Conservation (phyloP, 2,113 vertebrate species). For the Lophius piscatorius region DNA sequence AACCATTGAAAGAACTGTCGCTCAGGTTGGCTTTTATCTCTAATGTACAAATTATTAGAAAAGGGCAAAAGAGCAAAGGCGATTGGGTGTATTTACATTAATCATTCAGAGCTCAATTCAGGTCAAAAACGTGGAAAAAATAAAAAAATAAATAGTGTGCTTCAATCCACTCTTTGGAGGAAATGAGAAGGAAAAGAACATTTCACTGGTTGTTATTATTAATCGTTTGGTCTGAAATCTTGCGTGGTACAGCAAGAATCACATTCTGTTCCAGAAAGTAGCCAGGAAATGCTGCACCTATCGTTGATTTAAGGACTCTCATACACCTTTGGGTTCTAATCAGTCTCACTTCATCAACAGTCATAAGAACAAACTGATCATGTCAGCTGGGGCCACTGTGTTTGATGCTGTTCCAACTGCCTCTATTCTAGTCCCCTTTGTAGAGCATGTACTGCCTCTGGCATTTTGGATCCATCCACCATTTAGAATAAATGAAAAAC, state of each 20-base stretch:
- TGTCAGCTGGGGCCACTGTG: constrained; percentile 49
- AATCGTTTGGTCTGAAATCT: background rate
- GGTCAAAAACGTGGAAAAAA: background rate
- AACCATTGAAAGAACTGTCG: constrained; percentile 11
- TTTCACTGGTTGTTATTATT: background rate
- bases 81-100: constrained; percentile 22
- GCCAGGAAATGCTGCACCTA: background rate
- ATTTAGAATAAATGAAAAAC: constrained; percentile 48
- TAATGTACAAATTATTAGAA: constrained; percentile 31
- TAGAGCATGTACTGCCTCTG: constrained; percentile 46
- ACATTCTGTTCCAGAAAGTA: background rate
- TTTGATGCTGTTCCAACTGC: constrained; percentile 45
- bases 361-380: constrained; percentile 48
- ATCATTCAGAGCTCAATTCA: background rate
- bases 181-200: background rate
- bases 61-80: background rate
- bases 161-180: background rate
- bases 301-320: constrained; percentile 8
- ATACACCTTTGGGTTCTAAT: constrained; percentile 36
- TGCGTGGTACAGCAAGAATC: background rate
- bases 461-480: constrained; percentile 47
- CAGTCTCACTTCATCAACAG: constrained; percentile 45
- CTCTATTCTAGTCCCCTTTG: constrained; percentile 46
- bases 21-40: constrained; percentile 21
- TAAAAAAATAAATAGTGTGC: constrained; percentile 1